Conservation (phyloP, 2,113 vertebrate genomes). For the Lasiurus cinereus region DNA sequence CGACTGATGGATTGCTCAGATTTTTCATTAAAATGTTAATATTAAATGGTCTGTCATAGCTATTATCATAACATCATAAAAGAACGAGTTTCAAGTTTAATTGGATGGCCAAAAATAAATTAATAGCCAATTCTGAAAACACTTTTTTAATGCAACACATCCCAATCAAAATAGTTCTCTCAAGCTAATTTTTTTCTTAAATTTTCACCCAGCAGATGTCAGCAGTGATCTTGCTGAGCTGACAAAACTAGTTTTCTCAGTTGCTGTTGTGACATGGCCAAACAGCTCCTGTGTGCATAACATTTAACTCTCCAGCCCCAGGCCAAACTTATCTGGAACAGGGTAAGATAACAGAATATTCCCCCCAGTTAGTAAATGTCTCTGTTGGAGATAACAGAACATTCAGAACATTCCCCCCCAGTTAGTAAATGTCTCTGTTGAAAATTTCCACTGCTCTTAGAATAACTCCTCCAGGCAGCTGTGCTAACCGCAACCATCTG, state of each 20-base stretch:
- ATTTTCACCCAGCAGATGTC: conserved; percentile 58
- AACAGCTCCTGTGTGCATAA: too few relatives aligned
- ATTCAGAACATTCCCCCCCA: too few relatives aligned
- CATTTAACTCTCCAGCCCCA: too few relatives aligned
- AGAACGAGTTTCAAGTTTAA: conserved; percentile 17
- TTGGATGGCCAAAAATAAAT: background rate
- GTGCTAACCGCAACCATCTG: too few relatives aligned
- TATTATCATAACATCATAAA: background rate
- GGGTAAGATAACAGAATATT: too few relatives aligned
- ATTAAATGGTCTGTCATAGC: background rate
- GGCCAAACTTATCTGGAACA: too few relatives aligned
- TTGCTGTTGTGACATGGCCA: too few relatives aligned
- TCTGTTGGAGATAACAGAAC: too few relatives aligned
- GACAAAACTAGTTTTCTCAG: background rate
- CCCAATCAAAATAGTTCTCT: background rate
- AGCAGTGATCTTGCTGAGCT: conserved; percentile 47
- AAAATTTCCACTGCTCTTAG: too few relatives aligned
- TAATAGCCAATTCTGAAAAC: background rate
- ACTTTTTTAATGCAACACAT: background rate
- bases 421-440: too few relatives aligned
- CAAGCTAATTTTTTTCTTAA: background rate
- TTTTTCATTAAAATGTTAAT: background rate
- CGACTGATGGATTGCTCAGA: background rate
- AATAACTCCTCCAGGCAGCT: too few relatives aligned
- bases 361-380: too few relatives aligned